Evolutionary conservation across 1,140 invertebrate species (phyloP).

Genomic region (Drosophila kurseongensis): DNA sequence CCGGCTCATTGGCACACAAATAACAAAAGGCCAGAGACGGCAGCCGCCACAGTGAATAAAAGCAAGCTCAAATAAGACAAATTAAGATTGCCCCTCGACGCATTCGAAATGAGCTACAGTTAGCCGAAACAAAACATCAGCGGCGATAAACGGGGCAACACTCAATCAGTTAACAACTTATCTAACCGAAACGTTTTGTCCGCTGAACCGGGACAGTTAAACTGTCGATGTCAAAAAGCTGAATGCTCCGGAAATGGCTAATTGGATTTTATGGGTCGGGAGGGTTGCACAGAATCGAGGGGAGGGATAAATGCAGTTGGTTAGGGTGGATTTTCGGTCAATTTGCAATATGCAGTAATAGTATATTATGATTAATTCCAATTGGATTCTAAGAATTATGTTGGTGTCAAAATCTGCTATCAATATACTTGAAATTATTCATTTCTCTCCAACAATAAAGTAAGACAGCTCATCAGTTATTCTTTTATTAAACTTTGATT

Average conservation of each 20-base stretch:
- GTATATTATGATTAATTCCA: background rate
- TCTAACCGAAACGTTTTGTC: conserved; percentile 46
- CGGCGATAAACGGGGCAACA: conserved; percentile 19
- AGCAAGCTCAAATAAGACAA: conserved; percentile 49
- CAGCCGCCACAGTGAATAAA: conserved; percentile 14
- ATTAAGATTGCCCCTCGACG: conserved; percentile 68
- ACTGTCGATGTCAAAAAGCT: conserved; percentile 56
- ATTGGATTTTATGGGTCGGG: conserved; percentile 53
- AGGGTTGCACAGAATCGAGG: conserved; percentile 44
- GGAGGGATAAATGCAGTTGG: background rate
- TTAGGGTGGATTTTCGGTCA: background rate
- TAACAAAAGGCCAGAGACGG: conserved; percentile 17
- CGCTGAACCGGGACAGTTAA: conserved; percentile 45
- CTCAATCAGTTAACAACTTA: conserved; percentile 58
- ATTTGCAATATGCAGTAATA: background rate
- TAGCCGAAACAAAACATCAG: conserved; percentile 40
- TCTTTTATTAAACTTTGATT: too few relatives aligned
- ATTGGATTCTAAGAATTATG: background rate
- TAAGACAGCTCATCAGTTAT: too few relatives aligned
- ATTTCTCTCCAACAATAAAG: too few relatives aligned
- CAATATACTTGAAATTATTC: background rate
- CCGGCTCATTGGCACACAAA: conserved; percentile 45
- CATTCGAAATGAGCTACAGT: conserved; percentile 75
- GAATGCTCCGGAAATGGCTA: conserved; percentile 70
- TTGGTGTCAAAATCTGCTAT: background rate